phyloP scores from a whole-genome alignment of 2,888 invertebrate genomes.

The Schizaphis graminum region DNA sequence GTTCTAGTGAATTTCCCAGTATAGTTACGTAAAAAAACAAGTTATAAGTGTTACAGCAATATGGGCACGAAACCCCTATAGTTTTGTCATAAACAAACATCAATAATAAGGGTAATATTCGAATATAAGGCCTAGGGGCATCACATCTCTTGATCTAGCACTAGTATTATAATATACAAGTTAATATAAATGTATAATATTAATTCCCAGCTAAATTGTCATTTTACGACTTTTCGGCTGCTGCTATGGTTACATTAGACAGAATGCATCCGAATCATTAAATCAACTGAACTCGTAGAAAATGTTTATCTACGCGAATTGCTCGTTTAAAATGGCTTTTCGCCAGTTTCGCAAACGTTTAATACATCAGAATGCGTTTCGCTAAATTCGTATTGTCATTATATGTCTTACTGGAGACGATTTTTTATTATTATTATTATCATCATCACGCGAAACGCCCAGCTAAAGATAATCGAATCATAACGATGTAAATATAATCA shows the following conservation, averaged over 20 bases:
- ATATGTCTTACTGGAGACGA: not conserved
- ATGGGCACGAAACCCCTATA: not conserved
- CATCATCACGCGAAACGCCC: not conserved
- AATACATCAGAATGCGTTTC: not conserved
- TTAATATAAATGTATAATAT: conserved; percentile 3
- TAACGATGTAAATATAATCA: conserved; percentile 11
- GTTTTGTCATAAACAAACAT: not conserved
- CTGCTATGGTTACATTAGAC: conserved; percentile 3
- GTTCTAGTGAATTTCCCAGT: not conserved
- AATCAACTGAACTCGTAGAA: conserved; percentile 16
- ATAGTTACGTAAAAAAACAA: not conserved
- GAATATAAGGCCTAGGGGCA: not conserved
- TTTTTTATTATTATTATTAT: not conserved
- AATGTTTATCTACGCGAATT: not conserved
- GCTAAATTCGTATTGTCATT: not conserved
- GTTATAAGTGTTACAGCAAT: not conserved
- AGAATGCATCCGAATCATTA: not conserved
- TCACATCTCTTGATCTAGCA: not conserved
- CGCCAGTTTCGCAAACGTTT: not conserved
- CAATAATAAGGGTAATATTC: not conserved
- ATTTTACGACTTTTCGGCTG: not conserved
- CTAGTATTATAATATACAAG: not conserved
- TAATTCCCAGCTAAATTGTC: not conserved
- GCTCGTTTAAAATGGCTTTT: conserved; percentile 5
- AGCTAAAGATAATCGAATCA: not conserved